Evolutionary conservation across 2,888 invertebrate species (phyloP), one percentile per base, ranked within the genome.

Genomic region (Agrilus mali): DNA sequence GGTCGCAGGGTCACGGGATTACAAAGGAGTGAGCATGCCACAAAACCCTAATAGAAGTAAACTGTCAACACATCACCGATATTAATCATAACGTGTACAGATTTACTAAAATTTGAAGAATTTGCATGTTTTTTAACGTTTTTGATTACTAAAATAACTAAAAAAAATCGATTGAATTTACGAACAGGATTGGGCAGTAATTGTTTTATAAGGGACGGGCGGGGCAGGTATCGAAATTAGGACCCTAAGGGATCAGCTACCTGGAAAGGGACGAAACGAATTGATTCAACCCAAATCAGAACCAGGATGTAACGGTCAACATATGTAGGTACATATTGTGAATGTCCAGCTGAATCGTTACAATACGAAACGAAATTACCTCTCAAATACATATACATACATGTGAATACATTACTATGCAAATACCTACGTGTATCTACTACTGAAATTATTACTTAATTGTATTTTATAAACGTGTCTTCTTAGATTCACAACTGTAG

Each of bases 31-130:
- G 65, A 66, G 64, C 65, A 66, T 57, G 64, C 66, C 66, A 55
- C 66, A 66, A 61, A 62, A 60, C 65, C 65, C 64, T 64, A 66
- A 65, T 66, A 63, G 61, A 61, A 61, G 60, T 63, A 59, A 62
- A 59, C 62, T 67, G 67, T 67, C 67, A 67, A 67, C 67, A 67
- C 67, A 67, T 62, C 57, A 54, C 61, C 48, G 66, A 67, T 66
- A 67, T 67, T 65, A 67, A 67, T 67, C 66, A 67, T 64, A 61
- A 60, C 51, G 51, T 46, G 40, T 27, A 10, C 31, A 33, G 41
- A 27, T 27, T 27, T 27, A 27, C 20, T 17, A 16, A 7, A 40
- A 12, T 35, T 17, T 10, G n/a, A 7, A 40, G n/a, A 7, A 17
- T 38, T 22, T 16, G 7, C 17, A 13, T 39, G 27, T 27, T 27